Conservation (phyloP, 1,140 invertebrate species). For the Atopsyche davidsoni region DNA sequence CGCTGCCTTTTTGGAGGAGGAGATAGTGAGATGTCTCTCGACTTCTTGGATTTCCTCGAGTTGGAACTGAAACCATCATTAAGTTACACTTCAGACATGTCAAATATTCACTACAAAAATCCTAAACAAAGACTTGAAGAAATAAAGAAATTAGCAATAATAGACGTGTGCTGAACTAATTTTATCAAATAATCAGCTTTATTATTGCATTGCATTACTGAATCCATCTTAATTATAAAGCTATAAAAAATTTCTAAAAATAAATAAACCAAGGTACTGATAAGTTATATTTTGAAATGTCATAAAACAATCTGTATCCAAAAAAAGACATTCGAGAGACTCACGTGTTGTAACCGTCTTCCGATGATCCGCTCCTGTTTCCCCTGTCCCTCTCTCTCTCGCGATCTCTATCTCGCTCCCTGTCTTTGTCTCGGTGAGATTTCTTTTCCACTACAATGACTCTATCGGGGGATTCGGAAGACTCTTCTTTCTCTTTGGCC, state of each 20-base stretch:
- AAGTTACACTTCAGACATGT: too few relatives aligned
- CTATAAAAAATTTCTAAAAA: too few relatives aligned
- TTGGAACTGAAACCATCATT: slow-evolving; percentile 32
- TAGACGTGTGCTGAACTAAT: too few relatives aligned
- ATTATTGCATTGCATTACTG: too few relatives aligned
- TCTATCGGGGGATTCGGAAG: slow-evolving; percentile 14
- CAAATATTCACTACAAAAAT: too few relatives aligned
- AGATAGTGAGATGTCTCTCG: slow-evolving; percentile 41
- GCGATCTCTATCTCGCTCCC: slow-evolving; percentile 12
- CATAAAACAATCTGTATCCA: background rate
- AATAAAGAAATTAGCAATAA: too few relatives aligned
- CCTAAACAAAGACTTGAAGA: too few relatives aligned
- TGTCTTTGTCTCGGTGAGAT: slow-evolving; percentile 12
- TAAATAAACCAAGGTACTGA: background rate
- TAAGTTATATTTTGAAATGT: slow-evolving; percentile 3
- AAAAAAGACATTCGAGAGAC: too few relatives aligned
- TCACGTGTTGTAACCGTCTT: slow-evolving; percentile 27
- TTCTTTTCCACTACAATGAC: slow-evolving; percentile 15
- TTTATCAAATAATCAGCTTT: too few relatives aligned
- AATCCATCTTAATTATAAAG: too few relatives aligned
- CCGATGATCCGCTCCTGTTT: slow-evolving; percentile 25
- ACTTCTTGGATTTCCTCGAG: slow-evolving; percentile 45
- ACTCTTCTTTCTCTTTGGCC: slow-evolving; percentile 27
- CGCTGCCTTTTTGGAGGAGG: slow-evolving; percentile 40
- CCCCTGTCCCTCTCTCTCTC: slow-evolving; percentile 15